A percentile compares a stretch with the other conserved stretches of the same genome.
Evolutionary conservation across 2,797 vertebrate genomes (phyloP).

Genomic region (Spinus pinus): DNA sequence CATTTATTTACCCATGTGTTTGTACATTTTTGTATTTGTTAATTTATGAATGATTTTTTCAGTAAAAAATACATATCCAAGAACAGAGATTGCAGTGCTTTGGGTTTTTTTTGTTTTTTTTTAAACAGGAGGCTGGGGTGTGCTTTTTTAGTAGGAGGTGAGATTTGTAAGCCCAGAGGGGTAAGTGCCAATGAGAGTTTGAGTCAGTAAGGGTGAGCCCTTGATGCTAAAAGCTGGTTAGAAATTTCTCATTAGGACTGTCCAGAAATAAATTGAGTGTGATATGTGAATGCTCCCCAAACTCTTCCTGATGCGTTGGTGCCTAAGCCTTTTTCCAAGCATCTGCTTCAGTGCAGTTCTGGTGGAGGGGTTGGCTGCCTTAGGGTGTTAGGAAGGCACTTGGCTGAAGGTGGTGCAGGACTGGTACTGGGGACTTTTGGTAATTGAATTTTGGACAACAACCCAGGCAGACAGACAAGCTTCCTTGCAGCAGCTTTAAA

Average conservation of each 20-base stretch:
- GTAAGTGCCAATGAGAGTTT: background rate
- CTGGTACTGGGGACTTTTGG: background rate
- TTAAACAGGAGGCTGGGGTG: background rate
- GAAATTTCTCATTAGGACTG: background rate
- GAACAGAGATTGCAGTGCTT: conserved; percentile 53
- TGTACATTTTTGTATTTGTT: conserved; percentile 88
- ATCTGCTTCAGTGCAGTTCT: background rate
- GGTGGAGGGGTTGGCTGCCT: background rate
- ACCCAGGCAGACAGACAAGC: background rate
- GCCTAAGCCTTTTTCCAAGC: background rate
- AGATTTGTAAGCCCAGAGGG: background rate
- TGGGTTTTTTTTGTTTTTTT: background rate
- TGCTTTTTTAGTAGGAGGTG: background rate
- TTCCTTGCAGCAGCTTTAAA: conserved; percentile 15
- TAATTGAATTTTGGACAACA: background rate
- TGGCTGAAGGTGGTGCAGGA: background rate
- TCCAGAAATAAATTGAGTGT: background rate
- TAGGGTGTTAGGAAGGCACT: background rate
- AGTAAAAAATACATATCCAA: conserved; percentile 79
- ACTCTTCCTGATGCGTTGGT: background rate
- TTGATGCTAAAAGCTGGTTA: background rate
- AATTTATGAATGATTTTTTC: conserved; percentile 88
- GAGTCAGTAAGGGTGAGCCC: background rate
- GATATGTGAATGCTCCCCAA: background rate
- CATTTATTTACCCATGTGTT: conserved; percentile 83